Conservation (phyloP, 2,113 vertebrate genomes). For the Zingel zingel region DNA sequence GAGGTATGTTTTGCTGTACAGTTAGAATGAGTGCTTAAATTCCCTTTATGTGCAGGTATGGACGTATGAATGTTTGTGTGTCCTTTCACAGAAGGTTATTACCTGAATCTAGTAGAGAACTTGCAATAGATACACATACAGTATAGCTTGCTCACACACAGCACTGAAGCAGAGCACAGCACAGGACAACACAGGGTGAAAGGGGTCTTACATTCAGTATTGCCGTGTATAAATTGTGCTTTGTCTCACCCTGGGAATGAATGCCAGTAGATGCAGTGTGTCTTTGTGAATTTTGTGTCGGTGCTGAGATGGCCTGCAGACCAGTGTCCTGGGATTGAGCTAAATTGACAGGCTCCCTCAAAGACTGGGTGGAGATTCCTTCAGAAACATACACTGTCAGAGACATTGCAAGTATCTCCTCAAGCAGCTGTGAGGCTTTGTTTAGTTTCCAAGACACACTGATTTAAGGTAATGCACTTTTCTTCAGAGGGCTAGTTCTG, state of each 20-base stretch:
- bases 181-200: neutral
- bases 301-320: conserved; percentile 47
- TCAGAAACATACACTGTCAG: conserved; percentile 26
- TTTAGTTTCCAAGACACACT: neutral
- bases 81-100: neutral
- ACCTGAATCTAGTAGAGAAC: neutral
- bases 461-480: neutral
- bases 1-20: too few relatives aligned
- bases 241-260: conserved; percentile 68
- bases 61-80: neutral
- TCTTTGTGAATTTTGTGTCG: conserved; percentile 59
- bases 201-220: neutral
- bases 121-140: neutral
- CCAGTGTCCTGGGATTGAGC: conserved; percentile 42
- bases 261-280: conserved; percentile 50
- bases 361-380: conserved; percentile 76
- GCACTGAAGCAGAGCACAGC: neutral
- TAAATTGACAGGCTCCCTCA: conserved; percentile 68
- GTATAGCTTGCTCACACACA: neutral
- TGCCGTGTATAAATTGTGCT: neutral
- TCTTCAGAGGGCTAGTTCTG: neutral
- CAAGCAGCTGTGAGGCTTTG: neutral
- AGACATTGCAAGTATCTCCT: neutral
- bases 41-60: neutral
- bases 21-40: too few relatives aligned